phyloP scores from a whole-genome alignment of 1,140 invertebrate species.

The Hestina assimilis region DNA sequence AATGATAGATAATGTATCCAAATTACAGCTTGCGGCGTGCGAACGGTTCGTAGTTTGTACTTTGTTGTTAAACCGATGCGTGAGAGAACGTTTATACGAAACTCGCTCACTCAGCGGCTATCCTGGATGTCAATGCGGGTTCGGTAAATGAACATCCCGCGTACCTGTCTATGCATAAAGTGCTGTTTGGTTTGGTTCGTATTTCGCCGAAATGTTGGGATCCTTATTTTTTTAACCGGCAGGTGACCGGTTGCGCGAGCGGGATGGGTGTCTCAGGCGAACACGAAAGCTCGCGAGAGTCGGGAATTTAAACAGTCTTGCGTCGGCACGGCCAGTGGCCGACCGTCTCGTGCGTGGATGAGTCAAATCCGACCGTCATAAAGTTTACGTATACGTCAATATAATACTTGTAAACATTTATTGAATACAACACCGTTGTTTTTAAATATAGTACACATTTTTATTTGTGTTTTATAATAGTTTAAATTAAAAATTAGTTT shows the following conservation, averaged over 20 bases:
- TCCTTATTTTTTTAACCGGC: constrained; percentile 64
- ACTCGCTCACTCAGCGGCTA: constrained; percentile 25
- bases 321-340: constrained; percentile 49
- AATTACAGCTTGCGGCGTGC: constrained; percentile 55
- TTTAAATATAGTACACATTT: constrained; percentile 21
- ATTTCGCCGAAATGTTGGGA: constrained; percentile 69
- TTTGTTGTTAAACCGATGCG: constrained; percentile 24
- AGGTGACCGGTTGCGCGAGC: constrained; percentile 65
- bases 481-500: constrained; percentile 26
- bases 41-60: constrained; percentile 36
- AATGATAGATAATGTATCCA: constrained; percentile 61
- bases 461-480: constrained; percentile 27
- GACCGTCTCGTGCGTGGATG: constrained; percentile 39
- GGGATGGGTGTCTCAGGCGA: constrained; percentile 43
- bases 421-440: constrained; percentile 1
- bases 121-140: constrained; percentile 29
- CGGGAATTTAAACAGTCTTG: constrained; percentile 57
- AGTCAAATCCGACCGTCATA: constrained; percentile 39
- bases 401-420: constrained; percentile 4
- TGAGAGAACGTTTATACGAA: constrained; percentile 26
- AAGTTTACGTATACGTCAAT: constrained; percentile 55
- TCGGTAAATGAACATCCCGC: constrained; percentile 32
- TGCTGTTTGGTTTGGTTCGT: constrained; percentile 54
- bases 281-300: constrained; percentile 53
- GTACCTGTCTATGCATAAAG: constrained; percentile 52